These are phyloP conservation scores for Brienomyrus brachyistius DNA, from an alignment of 2,113 vertebrate genomes.

Conservation along the genomic window DNA sequence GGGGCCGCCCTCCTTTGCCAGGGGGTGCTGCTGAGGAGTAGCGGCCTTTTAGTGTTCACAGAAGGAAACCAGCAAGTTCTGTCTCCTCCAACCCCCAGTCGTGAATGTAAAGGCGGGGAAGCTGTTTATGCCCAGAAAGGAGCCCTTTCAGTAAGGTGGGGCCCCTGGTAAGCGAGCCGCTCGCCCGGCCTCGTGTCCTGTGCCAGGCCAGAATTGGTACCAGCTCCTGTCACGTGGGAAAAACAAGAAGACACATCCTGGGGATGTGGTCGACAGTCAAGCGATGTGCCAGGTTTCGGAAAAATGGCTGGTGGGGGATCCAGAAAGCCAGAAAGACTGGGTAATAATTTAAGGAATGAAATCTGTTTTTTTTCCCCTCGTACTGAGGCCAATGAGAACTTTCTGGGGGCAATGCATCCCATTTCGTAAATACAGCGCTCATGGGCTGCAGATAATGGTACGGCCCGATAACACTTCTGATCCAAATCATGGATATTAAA, in stretches of 20 bases:
- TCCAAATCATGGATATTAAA: background rate
- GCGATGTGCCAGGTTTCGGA: slow-evolving; percentile 17
- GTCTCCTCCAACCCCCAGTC: background rate
- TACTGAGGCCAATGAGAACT: background rate
- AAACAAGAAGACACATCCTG: slow-evolving; percentile 35
- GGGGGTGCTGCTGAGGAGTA: background rate
- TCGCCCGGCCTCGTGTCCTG: slow-evolving; percentile 31
- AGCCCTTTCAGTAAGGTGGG: background rate
- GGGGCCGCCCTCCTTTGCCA: slow-evolving; percentile 41
- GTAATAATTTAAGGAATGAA: background rate
- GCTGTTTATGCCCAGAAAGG: background rate
- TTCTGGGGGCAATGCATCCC: background rate
- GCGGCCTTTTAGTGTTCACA: slow-evolving; percentile 43
- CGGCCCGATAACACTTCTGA: background rate
- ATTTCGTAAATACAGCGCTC: background rate
- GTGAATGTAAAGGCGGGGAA: background rate
- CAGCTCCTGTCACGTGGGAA: slow-evolving; percentile 35
- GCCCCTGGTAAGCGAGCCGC: slow-evolving; percentile 20
- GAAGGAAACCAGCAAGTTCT: slow-evolving; percentile 38
- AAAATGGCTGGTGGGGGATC: slow-evolving; percentile 12
- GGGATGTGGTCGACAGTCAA: slow-evolving; percentile 44
- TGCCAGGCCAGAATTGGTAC: background rate
- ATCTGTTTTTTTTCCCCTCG: background rate
- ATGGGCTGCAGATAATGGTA: background rate
- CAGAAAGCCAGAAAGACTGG: background rate